These are phyloP conservation scores for Marmota flaviventris DNA, from an alignment of 2,113 vertebrate genomes.

Conservation along the genomic window DNA sequence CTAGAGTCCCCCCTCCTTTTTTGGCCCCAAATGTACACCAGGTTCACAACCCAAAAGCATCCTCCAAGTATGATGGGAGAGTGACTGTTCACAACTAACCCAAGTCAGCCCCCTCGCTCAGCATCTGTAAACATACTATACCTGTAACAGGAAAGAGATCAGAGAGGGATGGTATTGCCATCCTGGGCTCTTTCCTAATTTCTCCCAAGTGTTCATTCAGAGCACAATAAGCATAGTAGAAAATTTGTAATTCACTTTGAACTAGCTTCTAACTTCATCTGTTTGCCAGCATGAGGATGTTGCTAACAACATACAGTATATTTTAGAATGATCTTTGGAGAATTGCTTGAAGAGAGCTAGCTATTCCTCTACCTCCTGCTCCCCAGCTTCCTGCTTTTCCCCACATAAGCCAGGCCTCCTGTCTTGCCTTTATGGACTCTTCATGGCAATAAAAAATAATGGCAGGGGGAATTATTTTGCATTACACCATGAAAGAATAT, in stretches of 20 bases:
- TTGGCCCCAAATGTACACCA: not conserved
- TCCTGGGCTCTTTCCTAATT: not conserved
- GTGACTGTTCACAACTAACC: not conserved
- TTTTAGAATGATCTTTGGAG: not conserved
- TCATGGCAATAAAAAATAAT: not conserved
- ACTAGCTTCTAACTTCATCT: not conserved
- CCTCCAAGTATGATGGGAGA: too few species aligned
- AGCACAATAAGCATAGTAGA: not conserved
- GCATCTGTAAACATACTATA: not conserved
- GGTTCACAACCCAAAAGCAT: not conserved
- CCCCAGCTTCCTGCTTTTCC: not conserved
- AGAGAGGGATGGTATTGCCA: not conserved
- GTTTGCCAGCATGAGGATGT: not conserved
- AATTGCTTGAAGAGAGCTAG: not conserved
- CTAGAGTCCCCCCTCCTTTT: not conserved
- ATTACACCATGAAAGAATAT: not conserved
- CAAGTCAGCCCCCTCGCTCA: too few species aligned
- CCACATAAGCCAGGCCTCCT: rapidly evolving
- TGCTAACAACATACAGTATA: not conserved
- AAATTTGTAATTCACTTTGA: not conserved
- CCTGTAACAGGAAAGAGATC: not conserved
- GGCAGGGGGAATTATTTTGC: not conserved
- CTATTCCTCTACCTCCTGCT: not conserved
- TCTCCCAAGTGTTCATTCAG: not conserved
- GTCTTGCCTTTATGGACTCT: not conserved